These are phyloP conservation scores for Theodoxus fluviatilis DNA, from an alignment of 2,888 invertebrate genomes.

Conservation along the genomic window DNA sequence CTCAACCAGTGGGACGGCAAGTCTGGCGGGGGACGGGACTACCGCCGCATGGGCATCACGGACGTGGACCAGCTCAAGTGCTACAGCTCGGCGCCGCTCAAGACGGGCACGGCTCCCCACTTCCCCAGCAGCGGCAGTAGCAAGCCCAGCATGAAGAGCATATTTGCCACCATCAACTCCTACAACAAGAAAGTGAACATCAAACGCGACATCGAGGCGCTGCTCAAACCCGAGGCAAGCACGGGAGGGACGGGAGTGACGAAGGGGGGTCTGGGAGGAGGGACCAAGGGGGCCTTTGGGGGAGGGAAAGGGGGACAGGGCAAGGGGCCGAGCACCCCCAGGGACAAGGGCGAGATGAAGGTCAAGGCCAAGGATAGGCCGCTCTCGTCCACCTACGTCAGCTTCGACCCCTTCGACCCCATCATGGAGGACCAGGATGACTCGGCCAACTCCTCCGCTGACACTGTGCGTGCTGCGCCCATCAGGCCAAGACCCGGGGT, in stretches of 20 bases:
- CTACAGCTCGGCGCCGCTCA: too few species aligned
- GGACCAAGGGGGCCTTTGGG: constrained; percentile 9
- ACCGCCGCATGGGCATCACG: constrained; percentile 51
- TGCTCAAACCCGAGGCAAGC: constrained; percentile 23
- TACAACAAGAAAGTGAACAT: constrained; percentile 31
- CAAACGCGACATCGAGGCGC: constrained; percentile 24
- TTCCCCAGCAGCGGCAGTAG: constrained; percentile 16
- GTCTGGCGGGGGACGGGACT: constrained; percentile 37
- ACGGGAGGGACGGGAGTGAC: too few species aligned
- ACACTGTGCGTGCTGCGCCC: constrained; percentile 41
- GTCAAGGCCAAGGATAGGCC: constrained; percentile 33
- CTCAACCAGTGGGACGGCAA: constrained; percentile 34
- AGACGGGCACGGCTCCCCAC: too few species aligned
- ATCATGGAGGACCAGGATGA: constrained; percentile 56
- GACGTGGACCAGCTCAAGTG: constrained; percentile 52
- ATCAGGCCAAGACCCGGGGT: constrained; percentile 33
- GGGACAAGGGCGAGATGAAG: constrained; percentile 39
- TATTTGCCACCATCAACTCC: constrained; percentile 28
- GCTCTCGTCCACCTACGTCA: constrained; percentile 55
- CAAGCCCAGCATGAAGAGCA: constrained; percentile 11
- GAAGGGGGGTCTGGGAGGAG: too few species aligned
- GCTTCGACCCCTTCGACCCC: constrained; percentile 52
- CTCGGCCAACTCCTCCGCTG: constrained; percentile 41
- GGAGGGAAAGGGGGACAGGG: neutral
- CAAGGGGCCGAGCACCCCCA: constrained; percentile 27